Percentiles rank a stretch among this genome's conserved stretches.
phyloP scores from a whole-genome alignment of 2,888 invertebrate species.

The Netelia inedita region DNA sequence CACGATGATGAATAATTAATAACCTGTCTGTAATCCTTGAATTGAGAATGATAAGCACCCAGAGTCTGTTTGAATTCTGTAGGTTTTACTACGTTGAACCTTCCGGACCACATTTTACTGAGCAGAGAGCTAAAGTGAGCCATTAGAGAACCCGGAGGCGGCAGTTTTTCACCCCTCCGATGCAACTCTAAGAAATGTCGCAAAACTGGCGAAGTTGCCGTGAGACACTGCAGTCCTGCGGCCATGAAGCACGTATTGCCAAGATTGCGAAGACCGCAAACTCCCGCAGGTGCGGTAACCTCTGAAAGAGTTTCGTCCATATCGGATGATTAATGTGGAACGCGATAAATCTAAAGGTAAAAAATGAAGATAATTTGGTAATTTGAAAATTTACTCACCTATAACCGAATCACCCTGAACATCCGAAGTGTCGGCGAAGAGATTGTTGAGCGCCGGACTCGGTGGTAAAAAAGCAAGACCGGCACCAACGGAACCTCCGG shows the following conservation, averaged over 20 bases:
- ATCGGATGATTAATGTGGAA: background rate
- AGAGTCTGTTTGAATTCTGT: conserved; percentile 87
- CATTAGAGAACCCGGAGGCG: conserved; percentile 84
- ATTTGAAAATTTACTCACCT: conserved; percentile 74
- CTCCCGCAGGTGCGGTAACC: conserved; percentile 84
- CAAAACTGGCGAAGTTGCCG: conserved; percentile 86
- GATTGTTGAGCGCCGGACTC: conserved; percentile 80
- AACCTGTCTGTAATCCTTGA: conserved; percentile 88
- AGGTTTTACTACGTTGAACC: conserved; percentile 86
- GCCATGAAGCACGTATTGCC: conserved; percentile 88
- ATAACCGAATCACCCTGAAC: conserved; percentile 82
- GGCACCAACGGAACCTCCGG: conserved; percentile 71
- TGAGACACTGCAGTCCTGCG: conserved; percentile 87
- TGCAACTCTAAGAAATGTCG: conserved; percentile 85
- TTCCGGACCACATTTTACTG: conserved; percentile 87
- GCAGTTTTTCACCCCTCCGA: conserved; percentile 79
- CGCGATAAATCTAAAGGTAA: too few species aligned
- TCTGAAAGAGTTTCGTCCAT: conserved; percentile 64
- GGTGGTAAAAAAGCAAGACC: conserved; percentile 83
- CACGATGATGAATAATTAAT: conserved; percentile 2
- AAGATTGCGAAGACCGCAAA: conserved; percentile 87
- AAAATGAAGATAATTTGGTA: background rate
- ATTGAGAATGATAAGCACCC: conserved; percentile 87
- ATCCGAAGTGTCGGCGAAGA: conserved; percentile 82
- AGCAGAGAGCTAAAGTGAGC: conserved; percentile 86